Evolutionary conservation across 2,797 vertebrate species (phyloP).

Genomic region (Halcyon chelicuti): DNA sequence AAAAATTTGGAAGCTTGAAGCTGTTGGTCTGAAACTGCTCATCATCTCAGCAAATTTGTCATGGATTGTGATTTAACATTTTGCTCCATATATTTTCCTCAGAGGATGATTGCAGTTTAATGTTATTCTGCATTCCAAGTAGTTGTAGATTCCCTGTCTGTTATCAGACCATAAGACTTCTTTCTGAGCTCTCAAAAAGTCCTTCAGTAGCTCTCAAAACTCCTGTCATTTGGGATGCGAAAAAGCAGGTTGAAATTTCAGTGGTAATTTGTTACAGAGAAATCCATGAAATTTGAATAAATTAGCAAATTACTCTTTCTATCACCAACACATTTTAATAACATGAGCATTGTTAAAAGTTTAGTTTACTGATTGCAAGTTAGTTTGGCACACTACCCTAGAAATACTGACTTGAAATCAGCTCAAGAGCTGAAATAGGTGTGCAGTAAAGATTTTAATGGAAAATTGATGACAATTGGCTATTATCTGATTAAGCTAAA

Average conservation of each 20-base stretch:
- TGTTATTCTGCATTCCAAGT: background rate
- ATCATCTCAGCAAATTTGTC: slow-evolving; percentile 12
- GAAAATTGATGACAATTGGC: background rate
- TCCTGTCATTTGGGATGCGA: background rate
- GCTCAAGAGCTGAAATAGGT: background rate
- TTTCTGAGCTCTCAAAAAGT: background rate
- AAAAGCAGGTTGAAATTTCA: slow-evolving; percentile 27
- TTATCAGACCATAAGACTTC: background rate
- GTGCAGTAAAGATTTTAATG: background rate
- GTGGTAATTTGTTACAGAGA: slow-evolving; percentile 19
- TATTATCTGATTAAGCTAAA: background rate
- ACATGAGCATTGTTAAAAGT: background rate
- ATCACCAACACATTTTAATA: slow-evolving; percentile 10
- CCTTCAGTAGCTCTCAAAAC: background rate
- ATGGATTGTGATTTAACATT: slow-evolving; percentile 8
- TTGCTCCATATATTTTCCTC: background rate
- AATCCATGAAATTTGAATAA: slow-evolving; percentile 39
- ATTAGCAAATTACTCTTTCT: background rate
- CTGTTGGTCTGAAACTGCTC: slow-evolving; percentile 12
- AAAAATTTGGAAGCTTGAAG: background rate
- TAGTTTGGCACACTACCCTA: background rate
- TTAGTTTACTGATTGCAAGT: background rate
- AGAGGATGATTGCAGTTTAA: background rate
- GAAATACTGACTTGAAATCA: background rate
- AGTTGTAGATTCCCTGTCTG: background rate